Percentiles rank a stretch among this genome's conserved stretches.
Conservation (phyloP, 2,113 vertebrate genomes). For the Poeciliopsis prolifica region DNA sequence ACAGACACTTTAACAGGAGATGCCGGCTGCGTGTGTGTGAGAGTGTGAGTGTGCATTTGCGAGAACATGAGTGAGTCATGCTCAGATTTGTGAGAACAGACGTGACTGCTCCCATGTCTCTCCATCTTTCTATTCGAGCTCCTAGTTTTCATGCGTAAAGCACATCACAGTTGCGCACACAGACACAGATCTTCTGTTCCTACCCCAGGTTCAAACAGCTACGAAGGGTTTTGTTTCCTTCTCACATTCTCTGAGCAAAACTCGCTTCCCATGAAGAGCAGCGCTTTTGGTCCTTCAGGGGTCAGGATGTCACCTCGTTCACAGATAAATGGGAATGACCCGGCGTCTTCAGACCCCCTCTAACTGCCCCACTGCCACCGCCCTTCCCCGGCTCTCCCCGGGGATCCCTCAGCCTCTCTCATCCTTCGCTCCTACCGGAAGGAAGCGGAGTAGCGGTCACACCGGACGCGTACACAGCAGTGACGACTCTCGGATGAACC, state of each 20-base stretch:
- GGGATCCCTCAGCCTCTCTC: slow-evolving; percentile 51
- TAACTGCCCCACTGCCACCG: slow-evolving; percentile 20
- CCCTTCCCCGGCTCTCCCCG: slow-evolving; percentile 40
- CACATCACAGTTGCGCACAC: slow-evolving; percentile 13
- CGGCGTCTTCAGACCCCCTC: slow-evolving; percentile 24
- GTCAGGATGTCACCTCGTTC: slow-evolving; percentile 76
- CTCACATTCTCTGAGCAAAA: slow-evolving; percentile 44
- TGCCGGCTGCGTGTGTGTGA: not conserved
- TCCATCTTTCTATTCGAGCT: slow-evolving; percentile 30
- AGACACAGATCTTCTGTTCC: slow-evolving; percentile 23
- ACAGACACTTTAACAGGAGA: slow-evolving; percentile 25
- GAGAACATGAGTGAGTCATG: slow-evolving; percentile 19
- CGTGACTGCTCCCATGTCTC: slow-evolving; percentile 44
- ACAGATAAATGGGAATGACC: slow-evolving; percentile 71
- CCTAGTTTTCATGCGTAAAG: slow-evolving; percentile 4
- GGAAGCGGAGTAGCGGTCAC: slow-evolving; percentile 57
- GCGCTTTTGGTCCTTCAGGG: slow-evolving; percentile 63
- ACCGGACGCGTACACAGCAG: slow-evolving; percentile 54
- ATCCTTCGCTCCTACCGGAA: slow-evolving; percentile 57
- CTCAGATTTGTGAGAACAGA: slow-evolving; percentile 56
- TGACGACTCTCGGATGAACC: slow-evolving; percentile 61
- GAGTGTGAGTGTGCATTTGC: not conserved
- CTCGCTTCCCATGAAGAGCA: slow-evolving; percentile 69
- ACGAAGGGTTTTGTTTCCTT: slow-evolving; percentile 24
- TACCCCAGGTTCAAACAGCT: slow-evolving; percentile 48